A percentile compares a stretch with the other conserved stretches of the same genome.
These are phyloP conservation scores for Bolinopsis microptera DNA, from an alignment of 37 sponge, comb jelly and placozoan genomes.

Conservation along the genomic window DNA sequence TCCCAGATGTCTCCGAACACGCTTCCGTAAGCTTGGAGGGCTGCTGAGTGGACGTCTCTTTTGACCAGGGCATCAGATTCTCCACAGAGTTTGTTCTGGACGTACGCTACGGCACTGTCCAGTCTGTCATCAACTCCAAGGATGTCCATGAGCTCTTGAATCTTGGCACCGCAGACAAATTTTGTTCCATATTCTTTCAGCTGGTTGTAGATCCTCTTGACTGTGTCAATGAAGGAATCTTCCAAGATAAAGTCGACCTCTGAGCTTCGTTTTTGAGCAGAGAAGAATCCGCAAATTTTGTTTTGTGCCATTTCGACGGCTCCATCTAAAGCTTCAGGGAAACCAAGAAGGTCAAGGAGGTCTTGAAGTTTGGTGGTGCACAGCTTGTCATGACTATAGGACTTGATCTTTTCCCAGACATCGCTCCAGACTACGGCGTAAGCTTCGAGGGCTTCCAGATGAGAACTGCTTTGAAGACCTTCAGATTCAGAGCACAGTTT, in stretches of 20 bases:
- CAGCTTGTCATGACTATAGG: background rate
- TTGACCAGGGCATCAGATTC: background rate
- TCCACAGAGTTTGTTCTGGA: background rate
- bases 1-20: background rate
- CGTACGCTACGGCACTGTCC: background rate
- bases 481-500: background rate
- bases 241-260: background rate
- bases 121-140: background rate
- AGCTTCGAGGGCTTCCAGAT: background rate
- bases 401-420: background rate
- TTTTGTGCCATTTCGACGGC: constrained; percentile 8
- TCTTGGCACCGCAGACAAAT: background rate
- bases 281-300: background rate
- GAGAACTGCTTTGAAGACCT: background rate
- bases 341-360: background rate
- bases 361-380: constrained; percentile 32
- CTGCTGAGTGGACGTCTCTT: background rate
- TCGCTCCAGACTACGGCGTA: background rate
- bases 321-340: background rate
- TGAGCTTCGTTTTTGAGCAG: background rate
- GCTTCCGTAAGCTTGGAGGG: background rate
- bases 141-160: background rate
- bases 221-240: background rate
- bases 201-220: constrained; percentile 13
- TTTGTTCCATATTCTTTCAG: background rate